phyloP scores from a whole-genome alignment of 1,140 invertebrate genomes.

The Microplitis demolitor region DNA sequence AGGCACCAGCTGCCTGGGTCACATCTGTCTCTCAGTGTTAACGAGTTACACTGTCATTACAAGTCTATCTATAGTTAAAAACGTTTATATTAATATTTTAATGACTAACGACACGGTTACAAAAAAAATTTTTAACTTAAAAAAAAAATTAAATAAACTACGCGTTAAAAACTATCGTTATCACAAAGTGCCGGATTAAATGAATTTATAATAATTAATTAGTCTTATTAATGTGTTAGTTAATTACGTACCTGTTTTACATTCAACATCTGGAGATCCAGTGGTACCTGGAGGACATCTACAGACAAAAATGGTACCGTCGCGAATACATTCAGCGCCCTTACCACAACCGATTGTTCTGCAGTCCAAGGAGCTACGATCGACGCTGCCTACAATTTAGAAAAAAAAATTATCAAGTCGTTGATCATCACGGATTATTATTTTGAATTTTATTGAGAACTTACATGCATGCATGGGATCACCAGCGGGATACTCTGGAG shows the following conservation, averaged over 20 bases:
- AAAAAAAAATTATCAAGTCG: neutral
- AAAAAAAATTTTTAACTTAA: too few species aligned
- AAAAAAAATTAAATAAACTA: too few species aligned
- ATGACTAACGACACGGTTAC: constrained; percentile 23
- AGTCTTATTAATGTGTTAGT: constrained; percentile 42
- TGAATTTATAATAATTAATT: constrained; percentile 8
- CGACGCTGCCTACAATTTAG: constrained; percentile 65
- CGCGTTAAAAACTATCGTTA: neutral
- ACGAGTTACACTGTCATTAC: constrained; percentile 36
- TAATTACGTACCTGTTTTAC: constrained; percentile 73
- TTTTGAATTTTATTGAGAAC: constrained; percentile 20
- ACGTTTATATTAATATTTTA: constrained; percentile 53
- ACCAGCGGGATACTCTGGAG: constrained; percentile 77
- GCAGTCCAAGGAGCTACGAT: constrained; percentile 74
- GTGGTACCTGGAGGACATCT: constrained; percentile 76
- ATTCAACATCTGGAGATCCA: constrained; percentile 76
- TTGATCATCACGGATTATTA: neutral
- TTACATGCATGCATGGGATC: constrained; percentile 86
- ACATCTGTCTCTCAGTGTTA: constrained; percentile 62
- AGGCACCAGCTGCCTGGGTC: constrained; percentile 40
- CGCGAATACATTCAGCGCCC: constrained; percentile 79
- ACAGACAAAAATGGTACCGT: constrained; percentile 81
- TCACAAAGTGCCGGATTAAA: neutral
- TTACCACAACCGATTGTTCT: constrained; percentile 81
- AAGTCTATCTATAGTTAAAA: constrained; percentile 48